These are phyloP conservation scores for Salpingus planirostris DNA, from an alignment of 2,888 invertebrate species.

Conservation along the genomic window DNA sequence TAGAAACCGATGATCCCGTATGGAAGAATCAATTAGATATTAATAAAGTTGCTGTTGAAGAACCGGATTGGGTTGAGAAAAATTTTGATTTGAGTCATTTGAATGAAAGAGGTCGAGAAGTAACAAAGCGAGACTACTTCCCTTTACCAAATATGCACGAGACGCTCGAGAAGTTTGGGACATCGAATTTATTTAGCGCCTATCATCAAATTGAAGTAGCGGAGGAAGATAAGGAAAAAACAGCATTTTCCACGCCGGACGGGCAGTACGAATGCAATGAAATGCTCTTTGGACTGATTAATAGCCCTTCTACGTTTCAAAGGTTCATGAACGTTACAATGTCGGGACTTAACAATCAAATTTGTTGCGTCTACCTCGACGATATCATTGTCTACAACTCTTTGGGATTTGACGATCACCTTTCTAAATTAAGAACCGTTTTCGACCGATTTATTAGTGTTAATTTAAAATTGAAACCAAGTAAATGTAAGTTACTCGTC, in stretches of 20 bases:
- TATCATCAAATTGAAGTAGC: too few relatives aligned
- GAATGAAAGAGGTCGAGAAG: too few relatives aligned
- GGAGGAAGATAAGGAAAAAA: too few relatives aligned
- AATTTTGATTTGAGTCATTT: too few relatives aligned
- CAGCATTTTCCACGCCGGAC: not conserved
- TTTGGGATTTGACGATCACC: slow-evolving; percentile 5
- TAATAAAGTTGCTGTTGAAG: too few relatives aligned
- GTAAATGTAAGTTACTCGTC: slow-evolving; percentile 14
- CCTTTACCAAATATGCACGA: too few relatives aligned
- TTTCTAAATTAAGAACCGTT: not conserved
- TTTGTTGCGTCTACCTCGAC: slow-evolving; percentile 16
- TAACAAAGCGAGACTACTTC: too few relatives aligned
- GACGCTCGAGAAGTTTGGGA: too few relatives aligned
- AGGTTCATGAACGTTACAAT: slow-evolving; percentile 19
- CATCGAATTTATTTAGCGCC: too few relatives aligned
- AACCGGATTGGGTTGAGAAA: too few relatives aligned
- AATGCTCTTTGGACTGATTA: slow-evolving; percentile 23
- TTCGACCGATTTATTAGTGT: slow-evolving; percentile 13
- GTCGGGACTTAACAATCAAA: slow-evolving; percentile 13
- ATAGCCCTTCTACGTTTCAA: slow-evolving; percentile 21
- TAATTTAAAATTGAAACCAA: slow-evolving; percentile 17
- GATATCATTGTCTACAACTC: slow-evolving; percentile 5
- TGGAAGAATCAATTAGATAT: too few relatives aligned
- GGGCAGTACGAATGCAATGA: slow-evolving; percentile 13
- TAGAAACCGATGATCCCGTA: too few relatives aligned